A percentile compares a stretch with the other conserved stretches of the same genome.
These are phyloP conservation scores for Cyphomyrmex costatus DNA, from an alignment of 1,140 invertebrate species.

Conservation along the genomic window DNA sequence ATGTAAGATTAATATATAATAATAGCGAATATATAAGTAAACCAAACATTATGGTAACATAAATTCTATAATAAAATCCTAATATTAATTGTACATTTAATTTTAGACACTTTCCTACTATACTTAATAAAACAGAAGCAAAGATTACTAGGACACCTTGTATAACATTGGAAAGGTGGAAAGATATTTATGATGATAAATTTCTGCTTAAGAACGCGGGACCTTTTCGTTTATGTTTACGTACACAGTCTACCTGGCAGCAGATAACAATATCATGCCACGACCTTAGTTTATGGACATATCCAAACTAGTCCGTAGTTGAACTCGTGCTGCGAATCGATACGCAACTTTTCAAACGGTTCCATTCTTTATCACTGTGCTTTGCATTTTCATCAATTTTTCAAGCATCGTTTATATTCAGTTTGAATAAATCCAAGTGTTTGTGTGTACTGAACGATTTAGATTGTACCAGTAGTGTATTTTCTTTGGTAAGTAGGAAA, in stretches of 20 bases:
- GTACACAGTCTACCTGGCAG: neutral
- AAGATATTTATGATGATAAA: slow-evolving; percentile 33
- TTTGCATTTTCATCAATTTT: slow-evolving; percentile 28
- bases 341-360: slow-evolving; percentile 27
- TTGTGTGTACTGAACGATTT: neutral
- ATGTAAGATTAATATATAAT: neutral
- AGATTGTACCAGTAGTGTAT: neutral
- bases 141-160: neutral
- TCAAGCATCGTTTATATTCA: slow-evolving; percentile 12
- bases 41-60: neutral
- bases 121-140: neutral
- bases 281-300: slow-evolving; percentile 20
- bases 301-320: slow-evolving; percentile 14
- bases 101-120: neutral
- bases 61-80: neutral
- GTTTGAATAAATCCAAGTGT: slow-evolving; percentile 16
- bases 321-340: slow-evolving; percentile 12
- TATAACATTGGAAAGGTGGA: slow-evolving; percentile 17
- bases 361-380: neutral
- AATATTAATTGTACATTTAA: neutral
- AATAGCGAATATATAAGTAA: neutral
- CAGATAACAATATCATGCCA: slow-evolving; percentile 4
- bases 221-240: slow-evolving; percentile 50
- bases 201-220: slow-evolving; percentile 4
- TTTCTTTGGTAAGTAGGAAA: slow-evolving; percentile 37